Percentiles rank a stretch among this genome's conserved stretches.
Conservation (phyloP, 2,888 invertebrate genomes). For the Pseudococcus longispinus region DNA sequence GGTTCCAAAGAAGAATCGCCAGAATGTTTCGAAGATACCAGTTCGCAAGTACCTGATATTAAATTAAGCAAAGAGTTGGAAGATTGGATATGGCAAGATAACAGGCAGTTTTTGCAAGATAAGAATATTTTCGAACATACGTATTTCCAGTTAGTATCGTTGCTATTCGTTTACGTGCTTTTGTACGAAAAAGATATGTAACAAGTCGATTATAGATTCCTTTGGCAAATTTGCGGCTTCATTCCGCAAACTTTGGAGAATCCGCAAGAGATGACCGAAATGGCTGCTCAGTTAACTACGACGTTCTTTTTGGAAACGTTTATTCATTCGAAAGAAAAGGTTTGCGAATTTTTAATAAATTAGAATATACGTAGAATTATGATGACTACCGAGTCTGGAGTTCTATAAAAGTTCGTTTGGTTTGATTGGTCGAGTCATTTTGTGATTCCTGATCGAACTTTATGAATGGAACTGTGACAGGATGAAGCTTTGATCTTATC, state of each 20-base stretch:
- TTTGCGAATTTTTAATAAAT: slow-evolving; percentile 61
- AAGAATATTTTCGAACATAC: slow-evolving; percentile 96
- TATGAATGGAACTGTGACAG: slow-evolving; percentile 4
- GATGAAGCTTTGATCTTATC: slow-evolving; percentile 41
- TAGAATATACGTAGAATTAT: slow-evolving; percentile 31
- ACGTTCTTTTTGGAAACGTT: slow-evolving; percentile 96
- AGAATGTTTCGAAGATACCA: slow-evolving; percentile 61
- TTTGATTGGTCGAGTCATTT: neutral
- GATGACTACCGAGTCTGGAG: slow-evolving; percentile 20
- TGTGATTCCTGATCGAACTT: neutral
- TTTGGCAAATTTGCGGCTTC: slow-evolving; percentile 95
- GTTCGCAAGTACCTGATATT: slow-evolving; percentile 61
- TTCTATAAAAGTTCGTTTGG: neutral
- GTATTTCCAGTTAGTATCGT: slow-evolving; percentile 81
- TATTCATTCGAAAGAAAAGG: slow-evolving; percentile 96
- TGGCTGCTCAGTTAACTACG: slow-evolving; percentile 86
- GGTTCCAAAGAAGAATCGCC: slow-evolving; percentile 61
- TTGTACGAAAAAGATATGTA: slow-evolving; percentile 20
- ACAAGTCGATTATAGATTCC: slow-evolving; percentile 71
- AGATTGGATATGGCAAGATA: slow-evolving; percentile 97
- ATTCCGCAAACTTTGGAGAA: slow-evolving; percentile 88
- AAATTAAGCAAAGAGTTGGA: slow-evolving; percentile 81
- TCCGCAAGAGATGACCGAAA: slow-evolving; percentile 79
- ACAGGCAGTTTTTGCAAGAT: slow-evolving; percentile 92
- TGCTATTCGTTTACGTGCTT: neutral